Evolutionary conservation across 2,113 vertebrate genomes (phyloP), one percentile per base, ranked within the genome.

Genomic region (Semicossyphus pulcher): DNA sequence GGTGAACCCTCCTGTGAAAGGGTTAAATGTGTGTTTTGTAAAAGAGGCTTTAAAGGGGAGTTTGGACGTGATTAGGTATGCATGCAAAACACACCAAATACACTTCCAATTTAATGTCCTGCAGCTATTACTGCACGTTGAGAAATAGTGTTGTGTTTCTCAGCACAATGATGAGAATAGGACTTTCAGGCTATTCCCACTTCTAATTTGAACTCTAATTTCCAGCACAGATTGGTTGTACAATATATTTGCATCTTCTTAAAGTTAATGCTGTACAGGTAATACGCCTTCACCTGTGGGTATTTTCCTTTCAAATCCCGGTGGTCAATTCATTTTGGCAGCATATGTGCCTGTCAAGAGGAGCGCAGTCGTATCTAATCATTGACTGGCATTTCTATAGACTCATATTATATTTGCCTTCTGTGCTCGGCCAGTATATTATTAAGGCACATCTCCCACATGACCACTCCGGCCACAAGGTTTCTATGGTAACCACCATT

Each of bases 401-500:
- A 80, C 48, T 75, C 49, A 81, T 82, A 86, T 91, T 85, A 88
- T 87, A 89, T 89, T 89, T 89, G 77, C 73, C 80, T 81, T 82
- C 64, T 48, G 57, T 79, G 80, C 78, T 86, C 63, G 79, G 67
- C 79, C 82, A 80, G 71, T 89, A 82, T 77, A 91, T 91, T 89
- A 88, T 91, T 90, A 85, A 85, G 86, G 66, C 70, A 56, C 4
- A 1, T 72, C 34, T 87, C 83, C 78, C 82, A 49, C 34, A 75
- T 39, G 83, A 76, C 75, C 41, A 84, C 81, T 82, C 65, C 26
- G 7, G 76, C 70, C 83, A 82, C 73, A 72, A 59, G 84, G 89
- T 92, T 92, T 81, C 90, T 71, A 91, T 90, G 84, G 87, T 77
- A 78, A 92, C 90, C 85, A 74, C 32, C 73, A 72, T 69, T 90